phyloP scores from a whole-genome alignment of 2,888 invertebrate species.

The Zygogramma bicolorata region DNA sequence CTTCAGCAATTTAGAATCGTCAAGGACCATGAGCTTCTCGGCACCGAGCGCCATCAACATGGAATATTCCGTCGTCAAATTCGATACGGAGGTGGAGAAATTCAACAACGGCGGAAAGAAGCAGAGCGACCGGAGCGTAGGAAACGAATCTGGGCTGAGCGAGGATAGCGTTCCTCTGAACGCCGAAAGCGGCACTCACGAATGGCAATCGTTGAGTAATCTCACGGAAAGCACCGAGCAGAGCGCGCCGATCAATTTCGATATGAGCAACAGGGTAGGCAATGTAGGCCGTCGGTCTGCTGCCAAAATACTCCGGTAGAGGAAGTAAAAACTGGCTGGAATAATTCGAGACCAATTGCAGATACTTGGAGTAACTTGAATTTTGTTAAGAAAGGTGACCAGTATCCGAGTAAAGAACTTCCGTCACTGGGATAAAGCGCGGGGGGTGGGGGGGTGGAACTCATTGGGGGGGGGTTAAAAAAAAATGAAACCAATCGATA shows the following conservation, averaged over 20 bases:
- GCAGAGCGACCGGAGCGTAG: conserved; percentile 58
- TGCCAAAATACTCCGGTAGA: no score
- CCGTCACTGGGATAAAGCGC: no score
- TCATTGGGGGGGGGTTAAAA: no score
- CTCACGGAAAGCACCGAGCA: conserved; percentile 92
- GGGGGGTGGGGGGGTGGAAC: no score
- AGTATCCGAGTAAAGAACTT: no score
- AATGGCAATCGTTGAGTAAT: conserved; percentile 86
- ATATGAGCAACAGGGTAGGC: conserved; percentile 89
- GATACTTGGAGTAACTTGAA: no score
- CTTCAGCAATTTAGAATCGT: conserved; percentile 75
- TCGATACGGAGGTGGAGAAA: conserved; percentile 71
- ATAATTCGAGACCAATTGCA: no score
- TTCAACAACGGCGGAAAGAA: conserved; percentile 61
- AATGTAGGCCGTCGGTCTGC: no score
- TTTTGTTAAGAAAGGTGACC: no score
- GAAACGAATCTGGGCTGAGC: conserved; percentile 61
- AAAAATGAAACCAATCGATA: no score
- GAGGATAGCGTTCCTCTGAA: conserved; percentile 66
- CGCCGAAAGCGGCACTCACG: conserved; percentile 70
- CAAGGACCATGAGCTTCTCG: conserved; percentile 83
- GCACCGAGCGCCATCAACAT: conserved; percentile 89
- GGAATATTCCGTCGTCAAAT: conserved; percentile 79
- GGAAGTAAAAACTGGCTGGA: no score
- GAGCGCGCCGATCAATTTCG: conserved; percentile 91